Evolutionary conservation across 1,140 invertebrate genomes (phyloP), one percentile per base, ranked within the genome.

Genomic region (Sycophaga agraensis): DNA sequence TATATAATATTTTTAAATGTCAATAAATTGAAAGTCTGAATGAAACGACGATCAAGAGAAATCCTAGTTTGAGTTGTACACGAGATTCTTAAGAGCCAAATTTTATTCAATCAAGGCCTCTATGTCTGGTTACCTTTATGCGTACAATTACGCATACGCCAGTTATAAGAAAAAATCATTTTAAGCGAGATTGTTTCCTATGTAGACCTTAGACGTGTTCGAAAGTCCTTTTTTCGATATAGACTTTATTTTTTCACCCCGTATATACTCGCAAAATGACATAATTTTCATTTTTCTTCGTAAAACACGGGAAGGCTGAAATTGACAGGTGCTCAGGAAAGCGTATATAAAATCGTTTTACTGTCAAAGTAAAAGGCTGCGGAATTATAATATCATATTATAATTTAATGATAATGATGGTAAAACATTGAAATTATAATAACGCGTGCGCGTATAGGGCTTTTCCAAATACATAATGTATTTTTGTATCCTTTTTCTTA

Each of bases 281-380:
- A 21, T 28, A 22, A 37, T 26, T 37, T 48, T 57, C 26, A 4
- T 63, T 70, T 74, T 73, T 43, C 53, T 72, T 66, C 70, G 51
- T 69, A 26, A 40, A 68, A 71, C 59, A 70, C 56, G 66, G 67
- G 56, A 75, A 75, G 68, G 70, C 70, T 76, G 71, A 77, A 71
- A 73, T 75, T 74, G 63, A 74, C 68, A 65, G 74, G 74, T 77
- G 73, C 71, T 78, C 72, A 70, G 67, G 50, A 70, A 71, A 67
- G 57, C 63, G 11, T 72, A 51, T 68, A 64, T 61, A 66, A 70
- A 64, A 59, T 58, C 46, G 39, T 48, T 48, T 40, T 49, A 49
- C 21, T 49, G 35, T 59, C 64, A 53, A 49, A n/a, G 42, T 61
- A 35, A 65, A 55, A 53, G 24, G 39, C 21, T 24, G 28, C 31